Conservation (phyloP, 2,888 invertebrate genomes). For the Clanis bilineata region DNA sequence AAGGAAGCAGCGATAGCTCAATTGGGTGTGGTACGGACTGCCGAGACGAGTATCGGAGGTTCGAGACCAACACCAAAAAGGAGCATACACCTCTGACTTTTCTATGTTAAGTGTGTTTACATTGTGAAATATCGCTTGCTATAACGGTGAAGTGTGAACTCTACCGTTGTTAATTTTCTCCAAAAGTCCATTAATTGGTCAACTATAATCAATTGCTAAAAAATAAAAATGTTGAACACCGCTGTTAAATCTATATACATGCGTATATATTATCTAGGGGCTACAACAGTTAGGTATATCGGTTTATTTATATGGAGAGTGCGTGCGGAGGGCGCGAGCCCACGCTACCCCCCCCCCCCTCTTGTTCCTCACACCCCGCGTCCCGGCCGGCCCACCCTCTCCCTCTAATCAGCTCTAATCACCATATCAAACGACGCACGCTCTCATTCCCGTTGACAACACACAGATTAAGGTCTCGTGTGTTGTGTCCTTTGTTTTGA, state of each 20-base stretch:
- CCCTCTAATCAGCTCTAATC: constrained; percentile 81
- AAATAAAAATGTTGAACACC: constrained; percentile 37
- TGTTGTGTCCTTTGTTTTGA: constrained; percentile 44
- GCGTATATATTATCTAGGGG: constrained; percentile 47
- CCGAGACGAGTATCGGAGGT: too few relatives aligned
- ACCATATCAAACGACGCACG: constrained; percentile 82
- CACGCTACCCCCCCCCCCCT: too few relatives aligned
- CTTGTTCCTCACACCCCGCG: constrained; percentile 33
- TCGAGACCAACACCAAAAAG: too few relatives aligned
- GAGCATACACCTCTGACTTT: too few relatives aligned
- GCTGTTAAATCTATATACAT: constrained; percentile 29
- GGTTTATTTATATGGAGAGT: constrained; percentile 78
- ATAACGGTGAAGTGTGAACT: too few relatives aligned
- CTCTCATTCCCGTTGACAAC: constrained; percentile 77
- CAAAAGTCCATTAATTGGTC: not conserved
- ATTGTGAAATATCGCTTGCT: too few relatives aligned
- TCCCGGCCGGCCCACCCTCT: constrained; percentile 36
- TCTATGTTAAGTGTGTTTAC: too few relatives aligned
- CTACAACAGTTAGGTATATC: constrained; percentile 64
- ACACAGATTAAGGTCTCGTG: constrained; percentile 65
- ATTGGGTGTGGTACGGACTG: too few relatives aligned
- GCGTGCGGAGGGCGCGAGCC: constrained; percentile 64
- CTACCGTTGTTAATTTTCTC: not conserved
- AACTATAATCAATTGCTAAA: not conserved
- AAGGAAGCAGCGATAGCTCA: too few relatives aligned